Conservation (phyloP, 2,797 vertebrate genomes). For the Dicrostonyx torquatus region DNA sequence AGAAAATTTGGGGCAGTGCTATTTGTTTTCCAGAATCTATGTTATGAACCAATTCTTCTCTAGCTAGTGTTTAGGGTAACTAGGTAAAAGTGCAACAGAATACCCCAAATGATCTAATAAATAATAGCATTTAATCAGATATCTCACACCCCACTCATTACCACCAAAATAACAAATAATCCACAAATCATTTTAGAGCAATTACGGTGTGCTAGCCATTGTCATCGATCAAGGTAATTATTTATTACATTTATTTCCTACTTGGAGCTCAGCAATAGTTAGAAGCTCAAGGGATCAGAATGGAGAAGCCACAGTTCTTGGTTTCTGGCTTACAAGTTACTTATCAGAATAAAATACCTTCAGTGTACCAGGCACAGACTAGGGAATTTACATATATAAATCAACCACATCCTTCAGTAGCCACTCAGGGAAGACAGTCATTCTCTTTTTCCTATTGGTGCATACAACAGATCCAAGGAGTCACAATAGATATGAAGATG, state of each 20-base stretch:
- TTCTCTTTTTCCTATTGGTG: background rate
- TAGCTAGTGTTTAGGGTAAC: conserved; percentile 42
- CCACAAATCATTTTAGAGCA: conserved; percentile 47
- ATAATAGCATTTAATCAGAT: conserved; percentile 51
- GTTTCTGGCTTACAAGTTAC: conserved; percentile 1
- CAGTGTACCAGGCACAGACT: background rate
- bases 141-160: background rate
- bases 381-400: background rate
- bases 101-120: conserved; percentile 36
- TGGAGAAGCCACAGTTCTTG: background rate
- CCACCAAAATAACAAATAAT: conserved; percentile 45
- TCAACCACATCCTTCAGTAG: background rate
- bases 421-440: background rate
- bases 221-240: conserved; percentile 56
- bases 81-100: conserved; percentile 49
- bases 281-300: conserved; percentile 46
- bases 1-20: conserved; percentile 54
- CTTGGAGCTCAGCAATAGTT: background rate
- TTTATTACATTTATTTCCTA: conserved; percentile 37
- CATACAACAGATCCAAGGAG: background rate
- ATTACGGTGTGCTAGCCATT: background rate
- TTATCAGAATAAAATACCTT: background rate
- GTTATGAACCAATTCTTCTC: conserved; percentile 36
- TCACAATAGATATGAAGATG: background rate
- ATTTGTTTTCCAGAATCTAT: conserved; percentile 7